Evolutionary conservation across 2,113 vertebrate genomes (phyloP).

Genomic region (Alouatta palliata): DNA sequence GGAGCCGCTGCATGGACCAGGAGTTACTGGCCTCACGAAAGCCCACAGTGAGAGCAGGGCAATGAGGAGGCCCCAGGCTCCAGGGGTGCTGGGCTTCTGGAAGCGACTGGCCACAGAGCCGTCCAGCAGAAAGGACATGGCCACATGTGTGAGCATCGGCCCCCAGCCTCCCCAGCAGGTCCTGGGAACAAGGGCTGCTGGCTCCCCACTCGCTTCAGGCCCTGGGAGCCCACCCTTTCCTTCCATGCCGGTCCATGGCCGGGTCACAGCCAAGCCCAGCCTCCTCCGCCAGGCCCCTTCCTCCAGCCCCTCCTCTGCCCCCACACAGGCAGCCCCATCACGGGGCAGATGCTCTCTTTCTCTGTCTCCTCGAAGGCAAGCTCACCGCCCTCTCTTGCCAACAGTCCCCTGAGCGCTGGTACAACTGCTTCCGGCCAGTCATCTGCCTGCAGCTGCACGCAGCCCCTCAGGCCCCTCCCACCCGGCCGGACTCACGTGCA

Average conservation of each 20-base stretch:
- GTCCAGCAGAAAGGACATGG: rapidly evolving
- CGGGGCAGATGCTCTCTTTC: background rate
- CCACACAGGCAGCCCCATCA: rapidly evolving
- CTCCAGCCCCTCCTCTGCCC: rapidly evolving
- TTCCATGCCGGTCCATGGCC: background rate
- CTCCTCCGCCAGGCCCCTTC: background rate
- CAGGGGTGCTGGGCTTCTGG: rapidly evolving
- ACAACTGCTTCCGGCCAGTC: background rate
- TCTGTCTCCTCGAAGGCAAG: background rate
- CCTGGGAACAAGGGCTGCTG: background rate
- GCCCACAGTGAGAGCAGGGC: background rate
- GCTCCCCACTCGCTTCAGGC: background rate
- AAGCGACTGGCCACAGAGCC: too few species aligned
- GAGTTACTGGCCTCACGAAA: background rate
- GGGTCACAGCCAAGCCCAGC: background rate
- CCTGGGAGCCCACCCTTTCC: background rate
- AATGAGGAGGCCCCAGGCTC: background rate
- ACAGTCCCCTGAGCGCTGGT: rapidly evolving
- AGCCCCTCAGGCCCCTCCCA: background rate
- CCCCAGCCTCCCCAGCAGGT: rapidly evolving
- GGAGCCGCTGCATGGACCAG: rapidly evolving
- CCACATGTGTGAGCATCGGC: rapidly evolving
- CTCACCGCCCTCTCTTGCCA: background rate
- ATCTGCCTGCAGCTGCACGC: rapidly evolving
- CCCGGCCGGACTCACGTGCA: slow-evolving; percentile 87